These are phyloP conservation scores for Nothocercus nigrocapillus DNA, from an alignment of 2,113 vertebrate species.

Conservation along the genomic window DNA sequence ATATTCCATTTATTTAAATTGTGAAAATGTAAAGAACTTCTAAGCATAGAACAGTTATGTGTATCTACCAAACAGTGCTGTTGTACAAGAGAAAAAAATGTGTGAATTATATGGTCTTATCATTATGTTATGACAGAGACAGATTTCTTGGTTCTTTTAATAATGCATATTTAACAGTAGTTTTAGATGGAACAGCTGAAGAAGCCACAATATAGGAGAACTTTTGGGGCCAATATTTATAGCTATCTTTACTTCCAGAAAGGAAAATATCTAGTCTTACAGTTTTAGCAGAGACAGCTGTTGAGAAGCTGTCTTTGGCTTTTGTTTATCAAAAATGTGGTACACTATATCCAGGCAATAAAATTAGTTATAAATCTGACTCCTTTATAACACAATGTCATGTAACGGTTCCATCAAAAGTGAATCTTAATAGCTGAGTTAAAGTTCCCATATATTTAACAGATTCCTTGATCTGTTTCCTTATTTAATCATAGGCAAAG, in stretches of 20 bases:
- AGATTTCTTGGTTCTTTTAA: neutral
- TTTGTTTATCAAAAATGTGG: neutral
- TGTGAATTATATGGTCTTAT: neutral
- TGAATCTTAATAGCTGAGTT: neutral
- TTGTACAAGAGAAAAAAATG: neutral
- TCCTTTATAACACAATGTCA: neutral
- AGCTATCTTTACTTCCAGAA: neutral
- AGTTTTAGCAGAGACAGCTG: neutral
- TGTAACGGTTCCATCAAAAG: neutral
- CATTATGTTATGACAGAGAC: neutral
- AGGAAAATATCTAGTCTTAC: neutral
- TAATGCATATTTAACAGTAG: neutral
- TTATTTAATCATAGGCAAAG: neutral
- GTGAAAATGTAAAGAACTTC: neutral
- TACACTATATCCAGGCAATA: neutral
- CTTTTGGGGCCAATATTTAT: neutral
- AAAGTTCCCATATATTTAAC: neutral
- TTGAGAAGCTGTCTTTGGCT: neutral
- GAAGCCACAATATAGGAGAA: neutral
- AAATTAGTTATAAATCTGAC: conserved; percentile 2
- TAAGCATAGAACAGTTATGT: neutral
- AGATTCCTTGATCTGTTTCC: neutral
- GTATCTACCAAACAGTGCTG: neutral
- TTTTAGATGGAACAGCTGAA: conserved; percentile 4
- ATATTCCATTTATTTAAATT: neutral